Base-by-base conservation (phyloP, 1,140 invertebrate species). In the Saxidomus purpurata region DNA sequence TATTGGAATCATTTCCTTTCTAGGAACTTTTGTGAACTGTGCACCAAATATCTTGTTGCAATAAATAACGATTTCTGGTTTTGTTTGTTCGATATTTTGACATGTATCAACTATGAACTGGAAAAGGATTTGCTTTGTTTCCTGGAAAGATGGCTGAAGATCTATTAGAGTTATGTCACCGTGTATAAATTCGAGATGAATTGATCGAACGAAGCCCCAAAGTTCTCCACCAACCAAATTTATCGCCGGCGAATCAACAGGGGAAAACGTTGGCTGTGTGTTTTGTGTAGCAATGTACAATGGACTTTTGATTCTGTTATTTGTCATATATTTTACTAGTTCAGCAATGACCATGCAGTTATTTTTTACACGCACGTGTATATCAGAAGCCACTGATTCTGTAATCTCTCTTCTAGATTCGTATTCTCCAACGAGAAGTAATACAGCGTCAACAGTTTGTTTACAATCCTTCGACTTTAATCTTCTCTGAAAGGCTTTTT, bases 141-240 rank as follows among this genome's bases (percentile, higher is more conserved):
- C 52, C 38, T 34, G 11, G n/a, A 86, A 25, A 19, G 47, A 77
- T 36, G 84, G 84, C 22, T 77, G 67, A 9, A 76, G 4, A 74
- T 86, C 84, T 0, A 86, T 28, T n/a, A 86, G 9, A 3, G 71
- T 61, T 0, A 86, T 59, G 17, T 74, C 47, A 28, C 28, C 69
- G 40, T 59, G 19, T 13, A 59, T 63, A n/a, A 76, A 86, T 40
- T 86, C 84, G 2, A 74, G 3, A 15, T 77, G 47, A 2, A 86
- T 11, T n/a, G 84, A 74, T 11, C 84, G 67, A 38, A 86, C 36
- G 36, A 77, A 86, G 3, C 84, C 84, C 84, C 84, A 86, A 28
- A 86, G n/a, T n/a, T n/a, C n/a, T n/a, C n/a, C n/a, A n/a, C n/a
- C n/a, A n/a, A n/a, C n/a, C n/a, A n/a, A n/a, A 61, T 59, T 76